A percentile compares a stretch with the other conserved stretches of the same genome.
phyloP scores from a whole-genome alignment of 2,888 invertebrate genomes.

The Cyclophora punctaria region DNA sequence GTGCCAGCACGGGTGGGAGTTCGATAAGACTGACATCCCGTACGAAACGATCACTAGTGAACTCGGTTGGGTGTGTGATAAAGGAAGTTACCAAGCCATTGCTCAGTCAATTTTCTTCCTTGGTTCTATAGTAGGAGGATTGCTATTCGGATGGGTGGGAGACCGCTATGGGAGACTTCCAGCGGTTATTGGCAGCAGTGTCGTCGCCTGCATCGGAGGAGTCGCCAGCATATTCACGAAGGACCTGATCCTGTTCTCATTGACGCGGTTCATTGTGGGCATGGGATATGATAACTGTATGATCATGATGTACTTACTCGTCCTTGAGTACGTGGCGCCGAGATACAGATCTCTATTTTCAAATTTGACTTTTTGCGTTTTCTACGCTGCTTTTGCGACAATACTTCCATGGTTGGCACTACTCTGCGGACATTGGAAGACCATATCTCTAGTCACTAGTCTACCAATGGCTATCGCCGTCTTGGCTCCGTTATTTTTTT shows the following conservation, averaged over 20 bases:
- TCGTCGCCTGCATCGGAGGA: slow-evolving; percentile 41
- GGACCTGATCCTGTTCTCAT: slow-evolving; percentile 36
- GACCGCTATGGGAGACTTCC: slow-evolving; percentile 48
- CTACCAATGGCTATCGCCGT: slow-evolving; percentile 36
- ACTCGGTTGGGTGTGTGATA: slow-evolving; percentile 48
- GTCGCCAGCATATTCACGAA: slow-evolving; percentile 34
- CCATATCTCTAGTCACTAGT: slow-evolving; percentile 42
- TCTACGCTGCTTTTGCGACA: slow-evolving; percentile 36
- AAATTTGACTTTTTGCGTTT: slow-evolving; percentile 41
- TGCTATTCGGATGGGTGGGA: slow-evolving; percentile 42
- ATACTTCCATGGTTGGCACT: slow-evolving; percentile 43
- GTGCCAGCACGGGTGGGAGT: slow-evolving; percentile 51
- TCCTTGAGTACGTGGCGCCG: slow-evolving; percentile 48
- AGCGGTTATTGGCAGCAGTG: slow-evolving; percentile 34
- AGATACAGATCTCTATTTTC: slow-evolving; percentile 44
- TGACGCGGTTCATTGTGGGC: slow-evolving; percentile 43
- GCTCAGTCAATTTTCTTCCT: slow-evolving; percentile 49
- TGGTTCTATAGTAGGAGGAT: slow-evolving; percentile 44
- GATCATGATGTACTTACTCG: slow-evolving; percentile 44
- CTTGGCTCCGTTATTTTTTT: slow-evolving; percentile 37
- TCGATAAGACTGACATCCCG: slow-evolving; percentile 46
- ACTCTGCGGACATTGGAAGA: slow-evolving; percentile 46
- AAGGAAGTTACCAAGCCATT: slow-evolving; percentile 45
- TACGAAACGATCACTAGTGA: slow-evolving; percentile 50
- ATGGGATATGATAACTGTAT: slow-evolving; percentile 50